These are phyloP conservation scores for Mus spicilegus DNA, from an alignment of 2,113 vertebrate species.

Conservation along the genomic window DNA sequence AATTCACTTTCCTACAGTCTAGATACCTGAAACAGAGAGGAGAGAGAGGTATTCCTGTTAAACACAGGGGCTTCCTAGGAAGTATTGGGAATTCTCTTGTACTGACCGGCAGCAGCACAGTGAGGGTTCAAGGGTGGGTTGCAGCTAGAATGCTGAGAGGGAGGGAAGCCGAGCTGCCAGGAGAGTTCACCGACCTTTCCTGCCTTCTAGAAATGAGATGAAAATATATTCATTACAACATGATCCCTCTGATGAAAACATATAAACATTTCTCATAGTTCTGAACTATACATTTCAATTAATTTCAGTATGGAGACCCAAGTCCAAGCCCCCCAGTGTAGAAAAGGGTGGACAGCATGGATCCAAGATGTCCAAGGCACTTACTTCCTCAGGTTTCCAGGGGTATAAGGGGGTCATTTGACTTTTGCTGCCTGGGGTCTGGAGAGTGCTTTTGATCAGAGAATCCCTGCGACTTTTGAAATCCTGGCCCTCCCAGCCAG, in stretches of 20 bases:
- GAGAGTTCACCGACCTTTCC: conserved; percentile 50
- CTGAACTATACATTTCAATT: conserved; percentile 85
- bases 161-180: conserved; percentile 16
- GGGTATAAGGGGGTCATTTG: background rate
- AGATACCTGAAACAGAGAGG: background rate
- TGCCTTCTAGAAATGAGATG: conserved; percentile 82
- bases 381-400: background rate
- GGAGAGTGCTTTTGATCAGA: fast-evolving
- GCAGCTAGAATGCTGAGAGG: fast-evolving
- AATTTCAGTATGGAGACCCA: conserved; percentile 83
- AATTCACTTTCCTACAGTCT: background rate
- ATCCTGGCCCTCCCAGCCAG: fast-evolving
- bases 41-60: background rate
- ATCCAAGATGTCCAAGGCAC: fast-evolving
- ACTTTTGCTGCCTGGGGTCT: background rate
- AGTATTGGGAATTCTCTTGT: background rate
- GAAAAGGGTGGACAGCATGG: fast-evolving
- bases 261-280: conserved; percentile 84
- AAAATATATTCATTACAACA: conserved; percentile 87
- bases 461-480: background rate
- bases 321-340: background rate
- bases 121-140: background rate
- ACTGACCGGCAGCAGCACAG: background rate
- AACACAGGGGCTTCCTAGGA: fast-evolving
- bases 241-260: conserved; percentile 84